Evolutionary conservation across 2,797 vertebrate species (phyloP), one percentile per base, ranked within the genome.

Genomic region (Carapus acus): DNA sequence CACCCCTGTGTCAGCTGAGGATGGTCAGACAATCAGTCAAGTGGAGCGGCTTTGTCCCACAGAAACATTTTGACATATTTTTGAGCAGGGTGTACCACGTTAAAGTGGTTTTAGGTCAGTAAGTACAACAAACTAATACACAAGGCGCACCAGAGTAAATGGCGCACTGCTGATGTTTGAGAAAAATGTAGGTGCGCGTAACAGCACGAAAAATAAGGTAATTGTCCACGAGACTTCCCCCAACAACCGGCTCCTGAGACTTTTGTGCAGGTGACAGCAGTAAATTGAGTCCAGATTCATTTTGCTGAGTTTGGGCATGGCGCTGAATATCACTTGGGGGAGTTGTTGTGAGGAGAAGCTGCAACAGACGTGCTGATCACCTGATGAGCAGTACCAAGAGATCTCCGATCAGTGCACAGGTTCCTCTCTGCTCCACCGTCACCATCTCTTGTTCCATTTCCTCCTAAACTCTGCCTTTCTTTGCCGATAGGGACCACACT

Each of bases 181-280:
- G n/a, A n/a, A n/a, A n/a, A n/a, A n/a, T n/a, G n/a, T n/a, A n/a
- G n/a, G n/a, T n/a, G n/a, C n/a, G n/a, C n/a, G n/a, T n/a, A n/a
- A n/a, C n/a, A n/a, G n/a, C n/a, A n/a, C n/a, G n/a, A n/a, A n/a
- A n/a, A n/a, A n/a, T n/a, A n/a, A n/a, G n/a, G n/a, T n/a, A 74
- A 58, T 69, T 79, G 79, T 79, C 74, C 80, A 77, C 49, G 46
- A 69, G 67, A 61, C 52, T 78, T 51, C 48, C 76, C 75, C 76
- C 66, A 40, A 49, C 77, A 69, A 70, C 69, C 61, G 57, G 43
- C 49, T 45, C n/a, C n/a, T n/a, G n/a, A n/a, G n/a, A n/a, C n/a
- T n/a, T n/a, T n/a, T n/a, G n/a, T n/a, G n/a, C n/a, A 39, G 62
- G 44, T 81, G 82, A 83, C 86, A 81, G 71, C 66, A 80, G 81